Evolutionary conservation across 2,888 invertebrate genomes (phyloP), one percentile per base, ranked within the genome.

Genomic region (Hydrotaea cyrtoneurina): DNA sequence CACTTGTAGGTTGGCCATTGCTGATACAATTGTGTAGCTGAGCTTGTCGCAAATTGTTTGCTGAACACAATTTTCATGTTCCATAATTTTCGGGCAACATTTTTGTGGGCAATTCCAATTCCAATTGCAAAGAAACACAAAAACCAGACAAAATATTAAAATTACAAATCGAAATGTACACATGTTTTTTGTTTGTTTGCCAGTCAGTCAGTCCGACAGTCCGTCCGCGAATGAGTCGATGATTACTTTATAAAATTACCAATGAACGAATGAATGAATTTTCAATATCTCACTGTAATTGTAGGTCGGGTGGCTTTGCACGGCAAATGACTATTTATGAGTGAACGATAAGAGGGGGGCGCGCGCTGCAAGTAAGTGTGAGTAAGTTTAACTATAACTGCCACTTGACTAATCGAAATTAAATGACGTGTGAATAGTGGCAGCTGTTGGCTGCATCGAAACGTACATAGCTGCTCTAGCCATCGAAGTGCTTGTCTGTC

Each of bases 351-450:
- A 39, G 11, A 43, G 36, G 5, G n/a, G 2, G n/a, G n/a, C n/a
- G n/a, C n/a, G n/a, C n/a, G n/a, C n/a, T n/a, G n/a, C 2, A 15
- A 36, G 13, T 23, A 55, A 66, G 50, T 75, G 69, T 46, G 43
- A 69, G 69, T 71, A 21, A 39, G 73, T 46, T 71, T 78, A 59
- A 46, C 72, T 79, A 77, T 64, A 85, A 43, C 53, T 66, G 77
- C 77, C 74, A 82, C 79, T 88, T 87, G 79, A 89, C 91, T 91
- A 91, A 91, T 91, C 91, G 91, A 91, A 91, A 91, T 91, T 91
- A 91, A 91, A 91, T 91, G 91, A 91, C 90, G 91, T 91, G 91
- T 91, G 91, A 91, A 91, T 89, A 88, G 87, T 87, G 88, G 87
- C 91, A 91, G 91, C 90, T 91, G 91, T 73, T 82, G 43, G 13